phyloP scores from a whole-genome alignment of 2,888 invertebrate species.

The Clitarchus hookeri region DNA sequence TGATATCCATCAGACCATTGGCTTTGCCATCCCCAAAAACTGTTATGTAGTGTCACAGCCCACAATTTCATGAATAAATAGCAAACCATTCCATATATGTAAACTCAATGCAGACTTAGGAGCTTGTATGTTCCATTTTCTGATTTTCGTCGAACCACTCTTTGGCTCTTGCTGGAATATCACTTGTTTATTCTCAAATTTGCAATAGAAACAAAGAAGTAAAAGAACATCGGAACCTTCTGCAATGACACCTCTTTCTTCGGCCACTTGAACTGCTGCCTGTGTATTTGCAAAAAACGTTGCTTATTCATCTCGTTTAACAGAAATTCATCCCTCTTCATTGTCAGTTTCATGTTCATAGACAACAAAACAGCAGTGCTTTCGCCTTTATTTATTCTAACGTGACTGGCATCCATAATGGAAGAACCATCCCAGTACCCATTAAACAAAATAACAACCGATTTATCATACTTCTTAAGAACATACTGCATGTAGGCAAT shows the following conservation, averaged over 20 bases:
- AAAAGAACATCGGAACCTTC: not conserved
- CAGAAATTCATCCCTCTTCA: not conserved
- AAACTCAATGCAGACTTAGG: not conserved
- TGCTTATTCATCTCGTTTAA: conserved; percentile 10
- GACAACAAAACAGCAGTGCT: not conserved
- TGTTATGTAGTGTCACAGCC: too few relatives aligned
- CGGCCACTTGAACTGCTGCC: not conserved
- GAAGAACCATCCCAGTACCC: not conserved
- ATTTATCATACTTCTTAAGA: not conserved
- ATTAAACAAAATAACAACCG: not conserved
- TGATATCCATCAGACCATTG: too few relatives aligned
- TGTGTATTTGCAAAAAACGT: not conserved
- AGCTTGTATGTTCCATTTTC: conserved; percentile 2
- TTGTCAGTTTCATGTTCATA: not conserved
- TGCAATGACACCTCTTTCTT: not conserved
- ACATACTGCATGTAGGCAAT: not conserved
- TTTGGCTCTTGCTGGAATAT: not conserved
- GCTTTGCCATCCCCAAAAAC: too few relatives aligned
- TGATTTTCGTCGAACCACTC: not conserved
- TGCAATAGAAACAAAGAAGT: not conserved
- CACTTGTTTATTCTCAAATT: not conserved
- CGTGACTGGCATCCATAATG: not conserved
- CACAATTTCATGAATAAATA: too few relatives aligned
- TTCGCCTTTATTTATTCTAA: not conserved
- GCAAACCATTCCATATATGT: not conserved